These are phyloP conservation scores for Spondyliosoma cantharus DNA, from an alignment of 2,797 vertebrate species.

Conservation along the genomic window DNA sequence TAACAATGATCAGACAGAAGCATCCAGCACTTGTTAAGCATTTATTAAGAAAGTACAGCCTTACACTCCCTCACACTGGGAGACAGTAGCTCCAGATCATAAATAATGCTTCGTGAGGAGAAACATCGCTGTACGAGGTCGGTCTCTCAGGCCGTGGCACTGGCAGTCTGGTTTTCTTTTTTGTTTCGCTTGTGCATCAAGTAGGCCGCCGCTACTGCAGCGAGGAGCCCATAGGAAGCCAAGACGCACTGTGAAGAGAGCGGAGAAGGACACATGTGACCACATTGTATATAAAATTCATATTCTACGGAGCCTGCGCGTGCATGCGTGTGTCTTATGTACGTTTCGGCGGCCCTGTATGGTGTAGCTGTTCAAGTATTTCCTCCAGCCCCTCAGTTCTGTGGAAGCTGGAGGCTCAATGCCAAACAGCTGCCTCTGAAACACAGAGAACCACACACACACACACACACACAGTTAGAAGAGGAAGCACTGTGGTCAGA, in stretches of 20 bases:
- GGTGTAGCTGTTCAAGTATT: constrained; percentile 80
- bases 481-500: constrained; percentile 3
- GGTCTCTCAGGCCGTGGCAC: constrained; percentile 30
- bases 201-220: constrained; percentile 58
- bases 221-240: constrained; percentile 72
- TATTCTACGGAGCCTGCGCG: background rate
- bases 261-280: background rate
- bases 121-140: background rate
- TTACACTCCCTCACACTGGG: background rate
- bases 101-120: background rate
- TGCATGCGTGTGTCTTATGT: constrained; percentile 2
- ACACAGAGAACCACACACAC: constrained; percentile 9
- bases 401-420: constrained; percentile 59
- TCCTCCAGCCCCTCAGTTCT: constrained; percentile 77
- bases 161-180: constrained; percentile 46
- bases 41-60: constrained; percentile 46
- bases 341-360: constrained; percentile 77
- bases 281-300: no score
- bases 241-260: constrained; percentile 74
- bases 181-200: constrained; percentile 56
- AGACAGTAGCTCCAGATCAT: background rate
- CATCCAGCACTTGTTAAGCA: background rate
- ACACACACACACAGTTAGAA: background rate
- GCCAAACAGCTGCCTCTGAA: constrained; percentile 79
- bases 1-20: constrained; percentile 9